Base-by-base conservation (phyloP, 1,140 invertebrate genomes). In the Drosophila athabasca region DNA sequence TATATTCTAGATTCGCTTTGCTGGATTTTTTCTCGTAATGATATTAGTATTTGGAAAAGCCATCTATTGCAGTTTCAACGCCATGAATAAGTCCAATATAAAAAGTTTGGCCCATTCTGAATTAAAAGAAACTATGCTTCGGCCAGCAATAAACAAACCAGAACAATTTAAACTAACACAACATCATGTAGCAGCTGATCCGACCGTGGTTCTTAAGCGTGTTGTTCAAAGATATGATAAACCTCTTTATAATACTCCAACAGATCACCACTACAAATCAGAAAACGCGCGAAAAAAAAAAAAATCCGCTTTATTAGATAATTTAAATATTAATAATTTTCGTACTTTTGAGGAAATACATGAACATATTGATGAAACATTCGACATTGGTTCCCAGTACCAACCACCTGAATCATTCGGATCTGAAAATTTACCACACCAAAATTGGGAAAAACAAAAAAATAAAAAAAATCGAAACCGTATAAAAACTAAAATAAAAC, bases 401-500 rank as follows among this genome's bases (percentile, higher is more conserved):
- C 64, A 74, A 5, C 58, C 74, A 3, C 70, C 81, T 6, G 69
- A 87, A 15, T 65, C 60, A 15, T 53, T 62, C 2, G 73, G 72
- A 11, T 74, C 43, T 9, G 46, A 78, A 2, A 66, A 72, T 2
- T 53, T 76, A 3, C 31, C 62, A 11, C 22, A 48, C 3, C 48
- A 26, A 48, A 19, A 17, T 19, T 11, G 4, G 0, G 58, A 73
- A 2, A 51, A 35, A 2, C 45, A 13, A 31, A 62, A 55, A 2
- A 48, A 61, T 15, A 48, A 57, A 3, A 68, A 81, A 29, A 43
- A 87, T 19, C 45, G 59, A 9, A 62, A 64, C 8, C 62, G 44
- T 0, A 43, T 81, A 26, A 84, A 74, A 46, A 92, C 93, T 11
- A 94, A 93, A 85, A 92, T 94, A 50, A 94, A 94, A 72, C 94